Base-by-base conservation (phyloP, 2,797 vertebrate genomes). In the Kryptolebias ocellatus region DNA sequence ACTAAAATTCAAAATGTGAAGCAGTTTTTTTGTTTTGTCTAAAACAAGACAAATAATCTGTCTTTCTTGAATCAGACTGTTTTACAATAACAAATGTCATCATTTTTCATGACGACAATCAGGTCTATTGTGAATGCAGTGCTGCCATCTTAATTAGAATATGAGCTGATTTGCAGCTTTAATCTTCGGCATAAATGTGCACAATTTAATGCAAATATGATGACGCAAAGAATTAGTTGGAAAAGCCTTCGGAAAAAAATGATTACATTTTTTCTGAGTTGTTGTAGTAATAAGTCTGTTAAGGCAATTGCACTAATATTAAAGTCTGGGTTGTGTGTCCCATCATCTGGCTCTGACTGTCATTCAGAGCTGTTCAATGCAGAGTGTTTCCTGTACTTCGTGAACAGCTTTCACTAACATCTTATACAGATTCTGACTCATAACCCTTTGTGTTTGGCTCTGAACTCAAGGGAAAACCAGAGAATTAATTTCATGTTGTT, bases 391-490 rank as follows among this genome's bases (percentile, higher is more conserved):
- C 12, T 12, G 20, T 24, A 2, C 10, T 11, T 45, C 50, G 59
- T 39, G 7, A 62, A 76, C 62, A 62, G 60, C 63, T 53, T 16
- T 39, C 27, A 66, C 53, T 24, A 50, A 31, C 9, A 66, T 46
- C 34, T 53, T 67, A 37, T 59, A 45, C 7, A 60, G 53, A 68
- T 24, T 24, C 20, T 24, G 31, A 34, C 31, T 4, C 7, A 7
- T 34, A 4, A 34, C 31, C 31, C 4, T 34, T 4, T 34, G 4
- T 34, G 31, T 34, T 34, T 34, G 37, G 24, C 53, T 64, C 50
- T 80, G 51, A 74, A 7, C 72, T 72, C 75, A 70, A n/a, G 27
- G 9, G 15, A 5, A 17, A 46, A 16, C 44, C 3, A 16, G 15
- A 16, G 1, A 34, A 34, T 7, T 34, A 34, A 34, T 16, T 46